Percentiles rank a stretch among this genome's conserved stretches.
Conservation (phyloP, 1,140 invertebrate genomes). For the Chrysoperla carnea region DNA sequence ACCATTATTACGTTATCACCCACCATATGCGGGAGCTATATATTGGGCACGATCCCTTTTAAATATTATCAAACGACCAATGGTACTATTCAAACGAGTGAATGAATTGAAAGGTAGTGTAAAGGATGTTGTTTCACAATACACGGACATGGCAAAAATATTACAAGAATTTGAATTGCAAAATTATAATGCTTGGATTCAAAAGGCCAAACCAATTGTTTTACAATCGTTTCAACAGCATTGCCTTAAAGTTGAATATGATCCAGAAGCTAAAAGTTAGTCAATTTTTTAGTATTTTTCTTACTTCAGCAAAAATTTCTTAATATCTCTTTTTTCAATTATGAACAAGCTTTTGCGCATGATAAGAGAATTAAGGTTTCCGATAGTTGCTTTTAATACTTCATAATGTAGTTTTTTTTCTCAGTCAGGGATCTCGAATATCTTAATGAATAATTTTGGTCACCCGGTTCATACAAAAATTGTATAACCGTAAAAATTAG, state of each 20-base stretch:
- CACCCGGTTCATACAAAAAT: too few species aligned
- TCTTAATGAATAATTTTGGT: too few species aligned
- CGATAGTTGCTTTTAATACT: too few species aligned
- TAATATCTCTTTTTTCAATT: too few species aligned
- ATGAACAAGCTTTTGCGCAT: too few species aligned
- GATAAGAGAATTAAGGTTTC: too few species aligned
- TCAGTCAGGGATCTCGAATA: too few species aligned
- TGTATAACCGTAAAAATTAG: too few species aligned
- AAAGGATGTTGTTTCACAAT: constrained; percentile 54
- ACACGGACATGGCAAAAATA: constrained; percentile 49
- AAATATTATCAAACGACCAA: constrained; percentile 54
- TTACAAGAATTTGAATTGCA: constrained; percentile 60
- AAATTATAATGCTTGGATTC: constrained; percentile 42
- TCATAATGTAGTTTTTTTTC: too few species aligned
- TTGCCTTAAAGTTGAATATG: constrained; percentile 35
- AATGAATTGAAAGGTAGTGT: constrained; percentile 55
- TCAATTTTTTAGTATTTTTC: background rate
- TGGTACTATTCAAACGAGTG: constrained; percentile 56
- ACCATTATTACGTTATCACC: constrained; percentile 55
- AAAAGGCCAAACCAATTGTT: constrained; percentile 32
- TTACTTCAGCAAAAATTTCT: background rate
- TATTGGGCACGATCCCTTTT: constrained; percentile 67
- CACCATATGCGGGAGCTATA: constrained; percentile 60
- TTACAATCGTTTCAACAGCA: constrained; percentile 43
- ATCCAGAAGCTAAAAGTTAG: background rate